These are phyloP conservation scores for Setophaga petechia DNA, from an alignment of 2,113 vertebrate species.

Conservation along the genomic window DNA sequence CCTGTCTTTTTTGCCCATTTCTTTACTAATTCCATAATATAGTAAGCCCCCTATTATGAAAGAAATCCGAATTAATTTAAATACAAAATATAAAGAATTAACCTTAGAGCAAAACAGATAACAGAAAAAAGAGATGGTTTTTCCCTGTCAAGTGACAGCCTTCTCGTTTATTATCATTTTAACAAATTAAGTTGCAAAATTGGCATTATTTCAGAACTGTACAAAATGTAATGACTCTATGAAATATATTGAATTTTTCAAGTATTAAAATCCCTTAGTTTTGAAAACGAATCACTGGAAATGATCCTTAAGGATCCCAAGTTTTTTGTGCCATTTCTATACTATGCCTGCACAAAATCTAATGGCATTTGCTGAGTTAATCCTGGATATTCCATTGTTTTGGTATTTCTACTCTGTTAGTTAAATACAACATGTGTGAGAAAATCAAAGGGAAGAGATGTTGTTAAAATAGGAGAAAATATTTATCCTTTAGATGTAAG, in stretches of 20 bases:
- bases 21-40: constrained; percentile 67
- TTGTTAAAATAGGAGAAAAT: constrained; percentile 47
- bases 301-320: constrained; percentile 50
- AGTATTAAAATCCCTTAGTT: constrained; percentile 59
- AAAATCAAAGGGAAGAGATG: constrained; percentile 51
- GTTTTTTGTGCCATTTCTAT: constrained; percentile 34
- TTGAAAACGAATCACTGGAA: constrained; percentile 53
- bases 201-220: constrained; percentile 57
- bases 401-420: constrained; percentile 61
- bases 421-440: constrained; percentile 58
- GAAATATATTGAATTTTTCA: constrained; percentile 55
- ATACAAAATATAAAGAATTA: constrained; percentile 75
- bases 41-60: constrained; percentile 64
- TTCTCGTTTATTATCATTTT: constrained; percentile 49
- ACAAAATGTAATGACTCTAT: constrained; percentile 61
- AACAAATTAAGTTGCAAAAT: constrained; percentile 61
- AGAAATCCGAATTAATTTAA: constrained; percentile 73
- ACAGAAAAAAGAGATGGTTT: constrained; percentile 61
- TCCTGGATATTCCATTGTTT: constrained; percentile 67
- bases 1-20: constrained; percentile 40
- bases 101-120: constrained; percentile 74
- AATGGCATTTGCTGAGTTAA: constrained; percentile 65
- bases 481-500: constrained; percentile 47
- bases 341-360: constrained; percentile 38
- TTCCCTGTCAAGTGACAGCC: constrained; percentile 43